phyloP scores from a whole-genome alignment of 2,888 invertebrate species.

The Gortyna flavago region DNA sequence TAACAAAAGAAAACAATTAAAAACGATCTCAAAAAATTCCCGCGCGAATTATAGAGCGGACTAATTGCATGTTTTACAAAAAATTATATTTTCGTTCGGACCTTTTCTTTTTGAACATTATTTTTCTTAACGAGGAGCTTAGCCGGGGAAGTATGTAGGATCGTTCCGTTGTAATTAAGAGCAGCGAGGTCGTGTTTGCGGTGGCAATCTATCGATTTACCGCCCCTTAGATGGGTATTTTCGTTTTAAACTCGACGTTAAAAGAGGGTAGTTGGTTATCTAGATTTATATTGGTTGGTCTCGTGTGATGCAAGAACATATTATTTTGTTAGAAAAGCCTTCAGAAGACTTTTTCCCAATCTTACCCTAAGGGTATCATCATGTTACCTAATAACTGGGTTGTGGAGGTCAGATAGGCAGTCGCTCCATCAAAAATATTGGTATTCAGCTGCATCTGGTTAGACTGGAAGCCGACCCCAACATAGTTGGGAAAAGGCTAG shows the following conservation, averaged over 20 bases:
- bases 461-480: too few relatives aligned
- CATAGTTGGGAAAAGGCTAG: too few relatives aligned
- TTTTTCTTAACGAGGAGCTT: conserved; percentile 64
- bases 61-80: conserved; percentile 63
- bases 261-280: conserved; percentile 44
- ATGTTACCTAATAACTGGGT: not conserved
- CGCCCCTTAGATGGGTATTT: conserved; percentile 52
- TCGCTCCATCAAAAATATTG: too few relatives aligned
- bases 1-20: conserved; percentile 41
- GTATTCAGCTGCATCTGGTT: too few relatives aligned
- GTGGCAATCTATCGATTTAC: conserved; percentile 58
- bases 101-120: conserved; percentile 52
- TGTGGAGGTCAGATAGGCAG: not conserved
- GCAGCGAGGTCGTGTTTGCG: conserved; percentile 47
- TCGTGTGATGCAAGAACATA: conserved; percentile 28
- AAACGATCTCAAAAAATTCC: conserved; percentile 44
- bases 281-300: conserved; percentile 38
- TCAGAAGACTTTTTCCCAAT: not conserved
- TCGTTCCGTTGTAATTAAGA: conserved; percentile 54
- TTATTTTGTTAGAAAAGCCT: not conserved
- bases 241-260: conserved; percentile 54
- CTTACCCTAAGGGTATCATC: not conserved
- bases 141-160: conserved; percentile 50
- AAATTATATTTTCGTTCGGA: conserved; percentile 51
- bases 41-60: conserved; percentile 46